Conservation (phyloP, 2,797 vertebrate species). For the Orestias chungarensis region DNA sequence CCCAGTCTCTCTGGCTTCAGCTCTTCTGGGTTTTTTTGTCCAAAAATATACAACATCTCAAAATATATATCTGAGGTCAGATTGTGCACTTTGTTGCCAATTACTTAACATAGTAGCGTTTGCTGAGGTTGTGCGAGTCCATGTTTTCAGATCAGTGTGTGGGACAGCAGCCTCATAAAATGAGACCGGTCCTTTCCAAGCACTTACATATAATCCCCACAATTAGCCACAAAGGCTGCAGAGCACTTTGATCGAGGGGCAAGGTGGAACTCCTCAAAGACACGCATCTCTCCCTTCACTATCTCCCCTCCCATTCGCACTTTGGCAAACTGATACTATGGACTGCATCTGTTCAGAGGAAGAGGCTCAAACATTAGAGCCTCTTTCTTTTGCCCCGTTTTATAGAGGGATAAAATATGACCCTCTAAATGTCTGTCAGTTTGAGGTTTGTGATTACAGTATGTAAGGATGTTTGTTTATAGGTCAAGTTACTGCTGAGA, state of each 20-base stretch:
- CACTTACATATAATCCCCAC: slow-evolving; percentile 83
- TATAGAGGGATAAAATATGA: slow-evolving; percentile 84
- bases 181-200: slow-evolving; percentile 68
- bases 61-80: slow-evolving; percentile 49
- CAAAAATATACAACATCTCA: slow-evolving; percentile 35
- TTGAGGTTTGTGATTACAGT: slow-evolving; percentile 89
- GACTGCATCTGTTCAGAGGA: slow-evolving; percentile 80
- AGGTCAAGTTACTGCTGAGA: slow-evolving; percentile 92
- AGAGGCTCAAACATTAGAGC: slow-evolving; percentile 77
- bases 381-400: slow-evolving; percentile 34
- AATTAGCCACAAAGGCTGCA: slow-evolving; percentile 81
- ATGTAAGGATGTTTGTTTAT: slow-evolving; percentile 97
- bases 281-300: slow-evolving; percentile 55
- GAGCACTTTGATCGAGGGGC: slow-evolving; percentile 80
- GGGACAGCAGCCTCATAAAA: slow-evolving; percentile 72
- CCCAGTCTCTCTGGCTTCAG: slow-evolving; percentile 6
- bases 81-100: slow-evolving; percentile 23
- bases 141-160: slow-evolving; percentile 22
- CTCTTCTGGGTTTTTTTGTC: slow-evolving; percentile 28
- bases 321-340: slow-evolving; percentile 84
- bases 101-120: slow-evolving; percentile 41
- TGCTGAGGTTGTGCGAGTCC: slow-evolving; percentile 11
- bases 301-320: slow-evolving; percentile 61
- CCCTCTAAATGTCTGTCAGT: slow-evolving; percentile 90
- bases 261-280: slow-evolving; percentile 80